These are phyloP conservation scores for Drosophila subsilvestris DNA, from an alignment of 2,888 invertebrate species.

Conservation along the genomic window DNA sequence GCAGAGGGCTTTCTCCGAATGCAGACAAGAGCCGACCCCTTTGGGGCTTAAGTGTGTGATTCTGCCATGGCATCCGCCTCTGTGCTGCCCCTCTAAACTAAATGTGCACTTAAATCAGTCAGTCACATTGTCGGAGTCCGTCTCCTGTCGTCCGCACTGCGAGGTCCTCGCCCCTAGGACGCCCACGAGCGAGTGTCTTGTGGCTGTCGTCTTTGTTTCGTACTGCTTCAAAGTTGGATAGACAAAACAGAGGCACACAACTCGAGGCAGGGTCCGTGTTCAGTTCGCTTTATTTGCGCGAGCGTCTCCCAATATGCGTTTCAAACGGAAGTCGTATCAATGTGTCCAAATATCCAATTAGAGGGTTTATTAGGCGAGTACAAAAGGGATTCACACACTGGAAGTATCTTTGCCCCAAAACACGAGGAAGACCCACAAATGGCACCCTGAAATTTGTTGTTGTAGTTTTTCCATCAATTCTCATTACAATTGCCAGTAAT, in stretches of 20 bases:
- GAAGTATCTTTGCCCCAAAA: not conserved
- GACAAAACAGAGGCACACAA: conserved; percentile 4
- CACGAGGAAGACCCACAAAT: not conserved
- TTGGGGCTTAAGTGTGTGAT: conserved; percentile 29
- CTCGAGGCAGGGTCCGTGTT: not conserved
- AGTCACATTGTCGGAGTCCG: conserved; percentile 46
- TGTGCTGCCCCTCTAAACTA: conserved; percentile 22
- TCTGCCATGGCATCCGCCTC: conserved; percentile 21
- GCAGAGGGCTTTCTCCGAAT: not conserved
- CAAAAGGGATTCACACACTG: not conserved
- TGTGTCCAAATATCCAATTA: not conserved
- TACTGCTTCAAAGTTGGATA: conserved; percentile 18
- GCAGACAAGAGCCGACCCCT: conserved; percentile 10
- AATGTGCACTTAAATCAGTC: conserved; percentile 55
- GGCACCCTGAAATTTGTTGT: not conserved
- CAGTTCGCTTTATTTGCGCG: not conserved
- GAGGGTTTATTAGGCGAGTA: not conserved
- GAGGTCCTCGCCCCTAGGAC: conserved; percentile 28
- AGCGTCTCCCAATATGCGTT: not conserved
- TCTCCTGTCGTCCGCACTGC: conserved; percentile 36
- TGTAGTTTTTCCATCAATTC: not conserved
- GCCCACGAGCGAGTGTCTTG: conserved; percentile 34
- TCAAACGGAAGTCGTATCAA: not conserved
- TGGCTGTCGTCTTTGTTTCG: conserved; percentile 43
- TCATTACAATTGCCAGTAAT: not conserved